Evolutionary conservation across 2,797 vertebrate species (phyloP), one percentile per base, ranked within the genome.

Genomic region (Spheniscus humboldti): DNA sequence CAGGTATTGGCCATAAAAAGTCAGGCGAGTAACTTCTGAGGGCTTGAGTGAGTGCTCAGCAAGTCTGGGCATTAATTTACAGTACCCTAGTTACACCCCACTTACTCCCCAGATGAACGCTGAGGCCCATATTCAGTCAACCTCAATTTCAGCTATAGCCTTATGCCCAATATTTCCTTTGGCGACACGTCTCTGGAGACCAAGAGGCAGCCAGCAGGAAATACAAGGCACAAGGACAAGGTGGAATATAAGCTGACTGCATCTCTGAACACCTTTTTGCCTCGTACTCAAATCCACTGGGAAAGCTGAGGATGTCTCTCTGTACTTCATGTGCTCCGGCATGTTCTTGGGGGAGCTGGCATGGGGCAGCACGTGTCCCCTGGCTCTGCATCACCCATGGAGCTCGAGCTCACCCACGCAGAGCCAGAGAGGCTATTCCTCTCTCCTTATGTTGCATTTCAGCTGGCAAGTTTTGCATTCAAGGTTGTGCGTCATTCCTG

Each of bases 301-400:
- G 59, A 92, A 89, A 82, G 39, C 19, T 72, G 56, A 91, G 39
- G 64, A 50, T 2, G 1, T 52, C 18, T 68, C 37, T 25, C 18
- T 31, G 53, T 6, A 47, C 11, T 62, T 81, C 23, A 4, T 19
- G 45, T 31, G 13, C 28, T 22, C 55, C 24, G 52, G 56, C 6
- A 59, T 2, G 12, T 24, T 80, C 25, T 13, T 0, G 0, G 22
- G 22, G 18, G 11, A 77, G 43, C 43, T 3, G 2, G 56, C 43
- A 35, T 3, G 9, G 39, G 35, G 25, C 41, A 68, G 23, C 14
- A 39, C 0, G 3, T 0, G 0, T 43, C 4, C 56, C 33, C 23
- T 1, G 4, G 35, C n/a, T 71, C 77, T 67, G 48, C 39, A 59
- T 45, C 55, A 66, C 24, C 45, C 59, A 45, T 0, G 1, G 33